Percentiles rank a stretch among this genome's conserved stretches.
phyloP scores from a whole-genome alignment of 2,797 vertebrate genomes.

The Octomys mimax region DNA sequence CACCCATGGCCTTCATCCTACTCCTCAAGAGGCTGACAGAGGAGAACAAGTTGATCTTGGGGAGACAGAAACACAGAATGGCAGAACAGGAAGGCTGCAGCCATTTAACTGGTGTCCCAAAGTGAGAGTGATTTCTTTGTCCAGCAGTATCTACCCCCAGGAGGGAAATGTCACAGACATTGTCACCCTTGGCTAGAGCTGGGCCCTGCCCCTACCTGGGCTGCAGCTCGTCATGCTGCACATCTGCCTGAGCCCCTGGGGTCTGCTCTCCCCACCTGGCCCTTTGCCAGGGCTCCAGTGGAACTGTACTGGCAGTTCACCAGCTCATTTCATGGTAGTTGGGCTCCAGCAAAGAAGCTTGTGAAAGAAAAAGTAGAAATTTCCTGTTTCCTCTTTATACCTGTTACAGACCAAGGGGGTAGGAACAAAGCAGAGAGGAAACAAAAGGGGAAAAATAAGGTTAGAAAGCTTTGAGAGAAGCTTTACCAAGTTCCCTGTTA shows the following conservation, averaged over 20 bases:
- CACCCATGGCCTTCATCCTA: neutral
- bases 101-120: neutral
- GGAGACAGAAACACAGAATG: neutral
- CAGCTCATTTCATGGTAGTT: constrained; percentile 66
- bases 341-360: constrained; percentile 26
- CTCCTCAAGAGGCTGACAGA: neutral
- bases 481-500: neutral
- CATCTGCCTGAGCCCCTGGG: neutral
- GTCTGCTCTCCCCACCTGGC: fast-evolving
- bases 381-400: constrained; percentile 19
- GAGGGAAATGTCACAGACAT: neutral
- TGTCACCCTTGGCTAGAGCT: neutral
- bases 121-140: neutral
- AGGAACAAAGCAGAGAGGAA: neutral
- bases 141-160: neutral
- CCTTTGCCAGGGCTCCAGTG: neutral
- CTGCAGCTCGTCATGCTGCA: fast-evolving
- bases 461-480: neutral
- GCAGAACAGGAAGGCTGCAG: neutral
- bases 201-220: fast-evolving
- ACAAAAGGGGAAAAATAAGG: constrained; percentile 19
- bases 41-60: neutral
- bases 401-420: neutral
- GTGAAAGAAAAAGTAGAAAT: constrained; percentile 51
- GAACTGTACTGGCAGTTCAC: neutral